phyloP scores from a whole-genome alignment of 2,888 invertebrate genomes.

The Macrosoma leucophasiata region DNA sequence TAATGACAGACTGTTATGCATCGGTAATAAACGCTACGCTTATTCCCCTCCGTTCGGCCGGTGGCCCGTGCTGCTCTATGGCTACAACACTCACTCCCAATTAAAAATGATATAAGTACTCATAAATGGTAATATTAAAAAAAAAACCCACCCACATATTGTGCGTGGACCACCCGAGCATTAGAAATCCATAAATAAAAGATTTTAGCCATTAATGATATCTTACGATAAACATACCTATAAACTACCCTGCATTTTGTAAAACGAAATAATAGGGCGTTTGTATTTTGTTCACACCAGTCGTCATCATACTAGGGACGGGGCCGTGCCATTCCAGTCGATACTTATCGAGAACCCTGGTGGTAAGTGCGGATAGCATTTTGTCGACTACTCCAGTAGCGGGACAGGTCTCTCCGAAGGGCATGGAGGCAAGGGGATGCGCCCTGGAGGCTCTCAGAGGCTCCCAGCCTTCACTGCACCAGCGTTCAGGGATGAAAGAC shows the following conservation, averaged over 20 bases:
- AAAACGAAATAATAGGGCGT: conserved; percentile 61
- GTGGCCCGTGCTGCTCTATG: too few species aligned
- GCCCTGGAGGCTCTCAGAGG: conserved; percentile 52
- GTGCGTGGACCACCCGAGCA: too few species aligned
- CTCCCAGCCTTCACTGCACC: conserved; percentile 52
- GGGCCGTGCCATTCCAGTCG: conserved; percentile 68
- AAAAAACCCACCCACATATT: too few species aligned
- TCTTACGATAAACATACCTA: too few species aligned
- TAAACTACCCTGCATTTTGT: conserved; percentile 42
- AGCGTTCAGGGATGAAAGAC: conserved; percentile 61
- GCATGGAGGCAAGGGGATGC: conserved; percentile 50
- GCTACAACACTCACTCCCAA: too few species aligned
- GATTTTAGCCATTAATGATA: too few species aligned
- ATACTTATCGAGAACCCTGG: conserved; percentile 50
- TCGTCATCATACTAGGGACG: conserved; percentile 40
- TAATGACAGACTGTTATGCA: too few species aligned
- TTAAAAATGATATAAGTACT: too few species aligned
- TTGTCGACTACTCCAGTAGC: conserved; percentile 45
- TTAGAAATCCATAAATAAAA: too few species aligned
- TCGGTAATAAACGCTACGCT: too few species aligned
- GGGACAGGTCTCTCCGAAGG: conserved; percentile 58
- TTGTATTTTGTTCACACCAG: conserved; percentile 55
- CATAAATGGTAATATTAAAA: too few species aligned
- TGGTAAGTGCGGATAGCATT: conserved; percentile 47
- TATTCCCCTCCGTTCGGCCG: too few species aligned